Evolutionary conservation across 2,797 vertebrate species (phyloP).

Genomic region (Parambassis ranga): DNA sequence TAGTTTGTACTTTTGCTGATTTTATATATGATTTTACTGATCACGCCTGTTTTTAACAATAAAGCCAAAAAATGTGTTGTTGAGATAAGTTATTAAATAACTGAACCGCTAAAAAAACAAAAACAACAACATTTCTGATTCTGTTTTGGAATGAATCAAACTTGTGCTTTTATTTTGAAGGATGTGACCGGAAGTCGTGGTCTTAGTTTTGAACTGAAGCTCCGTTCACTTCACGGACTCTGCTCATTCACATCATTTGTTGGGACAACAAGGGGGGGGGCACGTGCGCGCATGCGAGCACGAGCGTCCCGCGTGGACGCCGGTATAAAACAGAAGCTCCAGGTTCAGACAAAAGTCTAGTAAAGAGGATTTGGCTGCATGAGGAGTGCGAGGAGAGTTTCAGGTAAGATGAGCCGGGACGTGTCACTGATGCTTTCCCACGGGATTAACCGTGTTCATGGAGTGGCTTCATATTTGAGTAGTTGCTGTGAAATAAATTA

Average conservation of each 20-base stretch:
- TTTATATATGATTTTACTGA: no score
- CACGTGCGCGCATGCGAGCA: conserved; percentile 34
- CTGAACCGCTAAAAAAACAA: no score
- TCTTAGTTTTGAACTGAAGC: background rate
- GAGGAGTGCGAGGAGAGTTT: conserved; percentile 28
- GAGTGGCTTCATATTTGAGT: no score
- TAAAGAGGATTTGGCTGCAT: conserved; percentile 41
- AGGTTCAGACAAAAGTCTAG: conserved; percentile 59
- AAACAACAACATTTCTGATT: no score
- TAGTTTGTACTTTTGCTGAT: no score
- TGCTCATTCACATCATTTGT: background rate
- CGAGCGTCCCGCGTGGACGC: conserved; percentile 34
- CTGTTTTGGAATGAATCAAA: no score
- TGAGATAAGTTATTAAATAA: no score
- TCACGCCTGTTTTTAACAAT: no score
- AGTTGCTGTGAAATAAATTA: background rate
- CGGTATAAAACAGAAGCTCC: conserved; percentile 68
- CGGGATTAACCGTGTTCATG: background rate
- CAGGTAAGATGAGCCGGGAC: conserved; percentile 52
- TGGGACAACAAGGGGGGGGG: background rate
- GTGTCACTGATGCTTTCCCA: background rate
- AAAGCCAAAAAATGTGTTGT: no score
- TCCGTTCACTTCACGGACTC: background rate
- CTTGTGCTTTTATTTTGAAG: conserved; percentile 30
- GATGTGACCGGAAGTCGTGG: background rate